phyloP scores from a whole-genome alignment of 2,888 invertebrate species.

The Fragum whitleyi region DNA sequence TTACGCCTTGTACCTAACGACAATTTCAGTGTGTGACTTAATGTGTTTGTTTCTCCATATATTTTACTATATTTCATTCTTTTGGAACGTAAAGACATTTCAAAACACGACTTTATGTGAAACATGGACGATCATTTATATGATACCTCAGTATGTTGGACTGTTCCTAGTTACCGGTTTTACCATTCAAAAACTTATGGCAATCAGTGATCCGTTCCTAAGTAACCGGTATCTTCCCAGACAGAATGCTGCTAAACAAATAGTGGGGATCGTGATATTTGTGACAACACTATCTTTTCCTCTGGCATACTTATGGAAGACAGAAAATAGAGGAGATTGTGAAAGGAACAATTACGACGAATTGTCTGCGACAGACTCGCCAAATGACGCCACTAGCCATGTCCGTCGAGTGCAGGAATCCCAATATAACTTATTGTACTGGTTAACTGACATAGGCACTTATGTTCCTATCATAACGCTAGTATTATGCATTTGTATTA shows the following conservation, averaged over 20 bases:
- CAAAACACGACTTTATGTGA: slow-evolving; percentile 78
- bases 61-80: slow-evolving; percentile 80
- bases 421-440: slow-evolving; percentile 12
- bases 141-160: slow-evolving; percentile 81
- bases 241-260: slow-evolving; percentile 77
- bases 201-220: slow-evolving; percentile 79
- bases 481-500: slow-evolving; percentile 60
- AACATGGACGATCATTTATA: slow-evolving; percentile 79
- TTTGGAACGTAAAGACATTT: slow-evolving; percentile 77
- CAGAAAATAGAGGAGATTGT: slow-evolving; percentile 61
- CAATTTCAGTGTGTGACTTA: slow-evolving; percentile 81
- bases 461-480: slow-evolving; percentile 8
- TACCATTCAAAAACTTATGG: slow-evolving; percentile 82
- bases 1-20: slow-evolving; percentile 82
- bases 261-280: slow-evolving; percentile 69
- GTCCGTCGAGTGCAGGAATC: slow-evolving; percentile 3
- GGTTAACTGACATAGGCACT: slow-evolving; percentile 19
- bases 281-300: slow-evolving; percentile 75
- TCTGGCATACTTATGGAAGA: slow-evolving; percentile 82
- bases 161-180: slow-evolving; percentile 83
- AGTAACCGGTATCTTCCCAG: slow-evolving; percentile 79
- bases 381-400: background rate
- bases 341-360: slow-evolving; percentile 30
- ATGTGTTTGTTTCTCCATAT: slow-evolving; percentile 79
- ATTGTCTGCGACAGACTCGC: background rate